phyloP scores from a whole-genome alignment of 2,888 invertebrate genomes.

The Melinaea marsaeus region DNA sequence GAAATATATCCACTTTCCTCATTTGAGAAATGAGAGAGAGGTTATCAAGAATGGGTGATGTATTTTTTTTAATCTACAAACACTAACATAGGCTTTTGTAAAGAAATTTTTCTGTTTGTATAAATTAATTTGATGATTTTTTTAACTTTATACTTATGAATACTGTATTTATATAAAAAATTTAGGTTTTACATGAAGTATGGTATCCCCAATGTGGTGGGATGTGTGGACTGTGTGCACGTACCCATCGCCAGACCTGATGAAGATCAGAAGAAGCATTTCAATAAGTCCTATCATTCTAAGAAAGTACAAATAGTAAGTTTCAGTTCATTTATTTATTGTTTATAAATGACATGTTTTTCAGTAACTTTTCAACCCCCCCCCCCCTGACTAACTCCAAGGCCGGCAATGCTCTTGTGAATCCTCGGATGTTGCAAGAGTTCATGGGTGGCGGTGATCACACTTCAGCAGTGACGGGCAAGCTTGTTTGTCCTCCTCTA shows the following conservation, averaged over 20 bases:
- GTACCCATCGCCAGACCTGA: constrained; percentile 66
- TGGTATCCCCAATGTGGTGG: constrained; percentile 65
- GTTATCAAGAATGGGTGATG: constrained; percentile 60
- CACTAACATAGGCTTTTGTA: too few relatives aligned
- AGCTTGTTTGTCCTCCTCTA: too few relatives aligned
- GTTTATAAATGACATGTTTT: too few relatives aligned
- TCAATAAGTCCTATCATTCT: constrained; percentile 70
- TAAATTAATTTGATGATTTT: background rate
- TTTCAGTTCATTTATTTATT: constrained; percentile 23
- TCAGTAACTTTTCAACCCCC: too few relatives aligned
- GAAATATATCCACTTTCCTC: constrained; percentile 69
- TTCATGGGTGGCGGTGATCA: too few relatives aligned
- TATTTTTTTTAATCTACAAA: background rate
- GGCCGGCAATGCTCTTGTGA: too few relatives aligned
- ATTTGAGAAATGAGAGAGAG: constrained; percentile 62
- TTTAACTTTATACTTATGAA: background rate
- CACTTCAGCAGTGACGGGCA: too few relatives aligned
- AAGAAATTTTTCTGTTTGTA: too few relatives aligned
- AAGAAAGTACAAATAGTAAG: constrained; percentile 71
- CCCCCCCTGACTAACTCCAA: too few relatives aligned
- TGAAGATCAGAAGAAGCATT: constrained; percentile 64
- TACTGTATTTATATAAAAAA: background rate
- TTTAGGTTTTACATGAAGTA: constrained; percentile 69
- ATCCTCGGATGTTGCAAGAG: too few relatives aligned
- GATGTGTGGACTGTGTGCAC: constrained; percentile 66